Conservation (phyloP, 2,113 vertebrate species). For the Chlorodrepanis virens region DNA sequence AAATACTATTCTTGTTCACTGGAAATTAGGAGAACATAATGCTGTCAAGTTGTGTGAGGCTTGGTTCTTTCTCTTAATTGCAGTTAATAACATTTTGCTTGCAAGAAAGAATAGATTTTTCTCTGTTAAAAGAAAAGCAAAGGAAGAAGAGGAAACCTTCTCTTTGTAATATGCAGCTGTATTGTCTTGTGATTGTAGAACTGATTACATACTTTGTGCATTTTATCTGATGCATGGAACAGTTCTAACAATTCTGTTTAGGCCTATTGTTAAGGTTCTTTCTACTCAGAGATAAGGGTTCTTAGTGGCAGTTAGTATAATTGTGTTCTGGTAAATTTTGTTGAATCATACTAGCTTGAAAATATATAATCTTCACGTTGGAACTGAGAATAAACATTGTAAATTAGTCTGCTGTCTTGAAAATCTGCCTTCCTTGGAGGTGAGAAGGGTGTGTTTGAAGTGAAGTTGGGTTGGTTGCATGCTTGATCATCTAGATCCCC, state of each 20-base stretch:
- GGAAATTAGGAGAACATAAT: background rate
- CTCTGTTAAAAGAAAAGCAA: background rate
- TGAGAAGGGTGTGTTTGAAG: background rate
- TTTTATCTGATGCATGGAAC: background rate
- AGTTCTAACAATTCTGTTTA: background rate
- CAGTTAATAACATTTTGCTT: background rate
- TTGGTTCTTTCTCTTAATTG: constrained; percentile 10
- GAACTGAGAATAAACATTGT: background rate
- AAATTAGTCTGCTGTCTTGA: background rate
- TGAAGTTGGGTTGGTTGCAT: background rate
- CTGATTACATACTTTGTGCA: background rate
- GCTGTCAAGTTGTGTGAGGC: background rate
- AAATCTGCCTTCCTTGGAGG: background rate
- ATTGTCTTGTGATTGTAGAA: background rate
- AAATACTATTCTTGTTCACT: background rate
- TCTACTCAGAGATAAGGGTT: background rate
- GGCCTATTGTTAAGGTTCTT: background rate
- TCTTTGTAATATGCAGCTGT: background rate
- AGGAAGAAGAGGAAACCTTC: background rate
- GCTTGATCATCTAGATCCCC: background rate
- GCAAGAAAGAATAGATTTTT: background rate
- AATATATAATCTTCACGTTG: background rate
- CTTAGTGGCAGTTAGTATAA: background rate
- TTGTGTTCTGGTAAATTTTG: background rate
- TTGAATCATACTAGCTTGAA: background rate